A percentile compares a stretch with the other conserved stretches of the same genome.
These are phyloP conservation scores for Mycteria americana DNA, from an alignment of 2,797 vertebrate genomes.

Conservation along the genomic window DNA sequence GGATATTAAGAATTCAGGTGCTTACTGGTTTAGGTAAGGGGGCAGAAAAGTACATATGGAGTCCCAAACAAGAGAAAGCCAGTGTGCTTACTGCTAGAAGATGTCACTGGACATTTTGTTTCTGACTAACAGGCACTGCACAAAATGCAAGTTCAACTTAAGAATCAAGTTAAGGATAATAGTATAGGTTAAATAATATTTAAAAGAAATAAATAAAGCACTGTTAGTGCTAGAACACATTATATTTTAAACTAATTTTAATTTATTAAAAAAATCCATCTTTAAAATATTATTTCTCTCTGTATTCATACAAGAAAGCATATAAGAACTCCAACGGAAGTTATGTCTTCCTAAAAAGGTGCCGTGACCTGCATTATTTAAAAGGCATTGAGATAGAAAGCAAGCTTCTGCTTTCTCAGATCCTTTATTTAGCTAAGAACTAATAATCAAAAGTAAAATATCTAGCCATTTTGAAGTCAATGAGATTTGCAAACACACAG, in stretches of 20 bases:
- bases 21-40: background rate
- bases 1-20: background rate
- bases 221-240: background rate
- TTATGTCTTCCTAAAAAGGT: background rate
- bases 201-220: background rate
- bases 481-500: background rate
- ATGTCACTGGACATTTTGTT: background rate
- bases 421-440: background rate
- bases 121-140: background rate
- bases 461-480: background rate
- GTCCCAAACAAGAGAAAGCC: background rate
- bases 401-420: background rate
- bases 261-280: background rate
- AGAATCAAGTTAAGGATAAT: background rate
- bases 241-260: background rate
- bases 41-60: background rate
- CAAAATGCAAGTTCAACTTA: background rate
- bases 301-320: background rate
- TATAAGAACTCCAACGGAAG: background rate
- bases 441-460: background rate
- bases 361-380: background rate
- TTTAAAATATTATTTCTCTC: background rate
- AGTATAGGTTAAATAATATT: background rate
- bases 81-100: background rate
- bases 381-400: background rate